Evolutionary conservation across 2,113 vertebrate species (phyloP), one percentile per base, ranked within the genome.

Genomic region (Synodontis membranacea): DNA sequence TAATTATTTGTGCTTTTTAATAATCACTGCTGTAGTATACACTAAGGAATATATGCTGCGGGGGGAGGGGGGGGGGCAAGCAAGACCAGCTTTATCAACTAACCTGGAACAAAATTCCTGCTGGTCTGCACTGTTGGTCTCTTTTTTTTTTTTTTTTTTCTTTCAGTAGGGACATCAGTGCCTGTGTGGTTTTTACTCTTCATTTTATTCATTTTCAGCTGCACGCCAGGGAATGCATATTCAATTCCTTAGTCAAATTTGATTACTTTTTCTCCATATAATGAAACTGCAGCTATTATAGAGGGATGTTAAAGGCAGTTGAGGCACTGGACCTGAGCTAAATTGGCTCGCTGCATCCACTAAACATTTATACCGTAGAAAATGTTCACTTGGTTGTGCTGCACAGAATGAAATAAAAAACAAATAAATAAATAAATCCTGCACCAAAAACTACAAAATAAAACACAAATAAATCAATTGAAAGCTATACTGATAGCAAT

Each of bases 241-340:
- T 86, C 68, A 80, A 87, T 87, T 86, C 86, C 34, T 85, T 87
- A 82, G 83, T 72, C 37, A 86, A 82, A 87, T 82, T 82, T 56
- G 80, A 89, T 84, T 78, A 80, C 42, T 60, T 85, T 62, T 84
- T 42, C 66, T 39, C 85, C 79, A 70, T 86, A 84, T 80, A 80
- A 86, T 80, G 83, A 86, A 84, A 89, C 44, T 31, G 64, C 62
- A 48, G 68, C 74, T 70, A 44, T 87, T 76, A 60, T 4, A 81
- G 66, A 58, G 48, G 39, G 23, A 72, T 4, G 25, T 72, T 86
- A 62, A 81, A 66, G 79, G 54, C 78, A 81, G 80, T 72, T 34
- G 85, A 86, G n/a, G 48, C 78, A 46, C 42, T 48, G 52, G 85
- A 81, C 85, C 79, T 72, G 39, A 82, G 79, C 52, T 72, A 70